Evolutionary conservation across 2,797 vertebrate species (phyloP).

Genomic region (Cyprinodon diabolis): DNA sequence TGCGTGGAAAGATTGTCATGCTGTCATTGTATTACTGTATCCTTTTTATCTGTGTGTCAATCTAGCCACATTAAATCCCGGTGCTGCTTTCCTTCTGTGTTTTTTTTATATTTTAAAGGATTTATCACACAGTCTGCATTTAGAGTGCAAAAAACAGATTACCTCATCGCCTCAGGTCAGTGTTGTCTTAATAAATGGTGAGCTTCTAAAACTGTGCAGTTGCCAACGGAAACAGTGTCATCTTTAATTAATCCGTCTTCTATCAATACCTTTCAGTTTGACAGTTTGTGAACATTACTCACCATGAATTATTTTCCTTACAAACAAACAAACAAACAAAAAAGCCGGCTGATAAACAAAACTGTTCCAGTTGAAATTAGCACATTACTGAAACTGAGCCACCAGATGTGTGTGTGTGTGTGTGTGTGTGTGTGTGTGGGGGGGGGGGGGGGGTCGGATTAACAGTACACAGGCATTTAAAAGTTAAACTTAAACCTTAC

Average conservation of each 20-base stretch:
- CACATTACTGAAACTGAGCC: slow-evolving; percentile 13
- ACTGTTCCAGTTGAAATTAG: slow-evolving; percentile 17
- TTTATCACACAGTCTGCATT: slow-evolving; percentile 76
- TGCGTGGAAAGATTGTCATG: slow-evolving; percentile 77
- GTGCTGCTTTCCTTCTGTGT: slow-evolving; percentile 54
- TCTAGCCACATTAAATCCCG: slow-evolving; percentile 71
- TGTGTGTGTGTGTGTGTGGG: not conserved
- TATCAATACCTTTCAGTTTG: slow-evolving; percentile 66
- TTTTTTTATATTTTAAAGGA: slow-evolving; percentile 61
- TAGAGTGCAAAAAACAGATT: slow-evolving; percentile 70
- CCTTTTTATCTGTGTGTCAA: slow-evolving; percentile 80
- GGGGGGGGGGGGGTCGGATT: too few species aligned
- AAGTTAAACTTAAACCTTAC: too few species aligned
- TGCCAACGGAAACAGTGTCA: slow-evolving; percentile 66
- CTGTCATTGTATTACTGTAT: slow-evolving; percentile 75
- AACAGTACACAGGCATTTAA: too few species aligned
- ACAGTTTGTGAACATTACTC: slow-evolving; percentile 53
- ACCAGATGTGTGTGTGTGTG: not conserved
- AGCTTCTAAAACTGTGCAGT: slow-evolving; percentile 64
- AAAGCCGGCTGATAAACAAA: slow-evolving; percentile 21
- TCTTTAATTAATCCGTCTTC: slow-evolving; percentile 68
- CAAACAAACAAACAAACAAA: slow-evolving; percentile 30
- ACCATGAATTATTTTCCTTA: slow-evolving; percentile 45
- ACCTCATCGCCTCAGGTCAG: slow-evolving; percentile 71
- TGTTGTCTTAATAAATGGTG: slow-evolving; percentile 72